Conservation (phyloP, 2,113 vertebrate genomes). For the Oryzias melastigma region DNA sequence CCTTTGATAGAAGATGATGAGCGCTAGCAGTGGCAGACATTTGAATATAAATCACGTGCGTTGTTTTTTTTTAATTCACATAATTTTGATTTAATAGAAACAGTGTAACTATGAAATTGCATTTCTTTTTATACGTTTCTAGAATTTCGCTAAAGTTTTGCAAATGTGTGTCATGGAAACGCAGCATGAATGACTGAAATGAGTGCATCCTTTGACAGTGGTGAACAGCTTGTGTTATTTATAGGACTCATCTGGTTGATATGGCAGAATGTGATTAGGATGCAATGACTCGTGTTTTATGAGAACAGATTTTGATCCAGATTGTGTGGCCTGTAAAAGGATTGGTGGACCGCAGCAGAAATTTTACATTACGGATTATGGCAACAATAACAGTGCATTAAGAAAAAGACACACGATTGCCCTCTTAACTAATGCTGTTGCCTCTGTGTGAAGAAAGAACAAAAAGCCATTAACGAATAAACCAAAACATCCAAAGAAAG, state of each 20-base stretch:
- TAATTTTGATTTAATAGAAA: too few species aligned
- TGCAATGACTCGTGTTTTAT: constrained; percentile 35
- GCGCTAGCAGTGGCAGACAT: too few species aligned
- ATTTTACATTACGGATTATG: constrained; percentile 42
- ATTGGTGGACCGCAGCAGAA: constrained; percentile 35
- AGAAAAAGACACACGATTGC: constrained; percentile 4
- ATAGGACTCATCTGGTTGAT: constrained; percentile 53
- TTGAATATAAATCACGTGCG: too few species aligned
- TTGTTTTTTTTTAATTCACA: too few species aligned
- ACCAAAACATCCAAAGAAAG: too few species aligned
- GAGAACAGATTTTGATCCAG: constrained; percentile 59
- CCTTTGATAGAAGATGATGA: too few species aligned
- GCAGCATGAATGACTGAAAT: constrained; percentile 23
- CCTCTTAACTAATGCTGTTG: constrained; percentile 9
- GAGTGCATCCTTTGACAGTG: constrained; percentile 29
- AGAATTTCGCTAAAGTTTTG: neutral
- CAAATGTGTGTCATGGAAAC: neutral
- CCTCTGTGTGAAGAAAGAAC: constrained; percentile 39
- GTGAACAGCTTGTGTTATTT: constrained; percentile 58
- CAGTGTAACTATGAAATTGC: too few species aligned
- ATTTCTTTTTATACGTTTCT: too few species aligned
- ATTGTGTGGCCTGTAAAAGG: constrained; percentile 44
- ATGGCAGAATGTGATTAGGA: constrained; percentile 63
- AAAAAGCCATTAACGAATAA: constrained; percentile 25
- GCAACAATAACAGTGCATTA: constrained; percentile 36